phyloP scores from a whole-genome alignment of 1,140 invertebrate genomes.

The Bicyclus anynana region DNA sequence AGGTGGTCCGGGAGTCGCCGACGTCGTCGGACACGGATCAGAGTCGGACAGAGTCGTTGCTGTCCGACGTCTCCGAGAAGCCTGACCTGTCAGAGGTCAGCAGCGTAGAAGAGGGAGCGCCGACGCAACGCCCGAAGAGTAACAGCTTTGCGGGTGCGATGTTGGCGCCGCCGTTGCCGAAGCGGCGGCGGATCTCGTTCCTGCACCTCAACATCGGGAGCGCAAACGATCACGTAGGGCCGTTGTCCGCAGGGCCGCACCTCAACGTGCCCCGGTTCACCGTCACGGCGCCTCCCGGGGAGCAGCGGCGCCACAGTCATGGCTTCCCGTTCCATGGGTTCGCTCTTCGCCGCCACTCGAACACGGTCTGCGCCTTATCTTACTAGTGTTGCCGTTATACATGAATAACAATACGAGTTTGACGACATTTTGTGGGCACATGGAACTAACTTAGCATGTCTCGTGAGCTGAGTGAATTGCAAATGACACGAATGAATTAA shows the following conservation, averaged over 20 bases:
- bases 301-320: conserved; percentile 68
- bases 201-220: conserved; percentile 58
- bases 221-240: conserved; percentile 40
- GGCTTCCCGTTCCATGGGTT: conserved; percentile 73
- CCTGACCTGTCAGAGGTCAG: conserved; percentile 33
- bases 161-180: conserved; percentile 46
- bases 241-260: conserved; percentile 60
- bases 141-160: conserved; percentile 69
- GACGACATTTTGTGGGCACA: neutral
- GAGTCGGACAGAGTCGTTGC: conserved; percentile 41
- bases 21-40: conserved; percentile 53
- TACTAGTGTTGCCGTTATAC: conserved; percentile 31
- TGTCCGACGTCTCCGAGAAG: conserved; percentile 33
- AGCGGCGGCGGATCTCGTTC: conserved; percentile 61
- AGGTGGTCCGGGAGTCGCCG: conserved; percentile 52
- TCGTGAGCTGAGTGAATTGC: neutral
- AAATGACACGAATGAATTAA: neutral
- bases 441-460: conserved; percentile 25
- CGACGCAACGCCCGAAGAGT: conserved; percentile 55
- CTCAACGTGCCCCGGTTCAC: conserved; percentile 72
- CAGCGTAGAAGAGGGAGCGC: conserved; percentile 31
- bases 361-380: conserved; percentile 68
- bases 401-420: conserved; percentile 27
- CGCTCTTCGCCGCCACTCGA: conserved; percentile 74
- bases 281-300: conserved; percentile 71